These are phyloP conservation scores for Neodiprion lecontei DNA, from an alignment of 1,140 invertebrate species.

Conservation along the genomic window DNA sequence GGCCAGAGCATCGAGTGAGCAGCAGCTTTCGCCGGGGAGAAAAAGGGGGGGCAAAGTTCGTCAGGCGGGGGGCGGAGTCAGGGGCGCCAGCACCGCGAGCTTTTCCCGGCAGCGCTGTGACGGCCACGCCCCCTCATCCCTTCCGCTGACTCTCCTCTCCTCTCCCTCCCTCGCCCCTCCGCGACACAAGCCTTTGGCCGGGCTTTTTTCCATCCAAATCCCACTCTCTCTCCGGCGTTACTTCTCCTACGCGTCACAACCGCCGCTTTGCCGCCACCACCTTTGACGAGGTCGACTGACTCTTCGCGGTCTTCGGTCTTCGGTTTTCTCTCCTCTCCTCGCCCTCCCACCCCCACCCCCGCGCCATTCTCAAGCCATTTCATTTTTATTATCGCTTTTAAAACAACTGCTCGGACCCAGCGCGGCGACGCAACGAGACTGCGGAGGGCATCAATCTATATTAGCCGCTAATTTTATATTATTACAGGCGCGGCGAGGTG, in stretches of 20 bases:
- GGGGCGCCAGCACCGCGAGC: background rate
- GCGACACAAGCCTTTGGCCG: slow-evolving; percentile 24
- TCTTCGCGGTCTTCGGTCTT: slow-evolving; percentile 34
- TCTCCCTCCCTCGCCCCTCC: too few species aligned
- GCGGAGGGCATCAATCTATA: slow-evolving; percentile 54
- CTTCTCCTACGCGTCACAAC: background rate
- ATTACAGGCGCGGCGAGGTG: slow-evolving; percentile 39
- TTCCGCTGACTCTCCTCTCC: too few species aligned
- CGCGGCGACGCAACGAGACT: slow-evolving; percentile 29
- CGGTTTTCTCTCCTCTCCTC: slow-evolving; percentile 22
- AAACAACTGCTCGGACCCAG: slow-evolving; percentile 40
- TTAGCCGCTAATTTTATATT: slow-evolving; percentile 59
- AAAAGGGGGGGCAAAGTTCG: slow-evolving; percentile 9
- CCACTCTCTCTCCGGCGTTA: too few species aligned
- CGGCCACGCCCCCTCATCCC: too few species aligned
- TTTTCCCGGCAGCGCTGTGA: too few species aligned
- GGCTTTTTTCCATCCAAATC: slow-evolving; percentile 54
- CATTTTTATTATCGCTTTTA: slow-evolving; percentile 59
- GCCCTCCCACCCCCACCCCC: background rate
- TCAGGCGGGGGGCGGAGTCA: slow-evolving; percentile 26
- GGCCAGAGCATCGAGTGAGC: slow-evolving; percentile 1
- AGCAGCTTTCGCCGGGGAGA: too few species aligned
- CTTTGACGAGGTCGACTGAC: slow-evolving; percentile 2
- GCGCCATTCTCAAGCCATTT: slow-evolving; percentile 45
- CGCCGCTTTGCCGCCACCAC: background rate